Conservation (phyloP, 2,113 vertebrate species). For the Brachirus orientalis region DNA sequence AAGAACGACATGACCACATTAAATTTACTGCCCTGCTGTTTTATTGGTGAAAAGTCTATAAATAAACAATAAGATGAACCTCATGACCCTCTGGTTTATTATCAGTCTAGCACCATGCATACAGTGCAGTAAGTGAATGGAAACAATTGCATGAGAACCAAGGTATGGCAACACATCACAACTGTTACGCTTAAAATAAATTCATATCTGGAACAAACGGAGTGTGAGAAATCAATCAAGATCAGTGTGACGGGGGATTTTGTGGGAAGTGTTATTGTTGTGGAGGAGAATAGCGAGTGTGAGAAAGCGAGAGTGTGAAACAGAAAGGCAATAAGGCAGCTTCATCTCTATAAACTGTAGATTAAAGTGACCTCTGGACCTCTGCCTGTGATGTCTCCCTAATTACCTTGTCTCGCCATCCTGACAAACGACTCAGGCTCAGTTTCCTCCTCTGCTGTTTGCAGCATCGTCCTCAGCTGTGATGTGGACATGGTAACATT, state of each 20-base stretch:
- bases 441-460: constrained; percentile 17
- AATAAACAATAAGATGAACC: background rate
- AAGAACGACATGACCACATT: background rate
- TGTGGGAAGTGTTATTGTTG: constrained; percentile 54
- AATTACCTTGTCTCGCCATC: constrained; percentile 49
- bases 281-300: constrained; percentile 48
- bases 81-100: background rate
- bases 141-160: background rate
- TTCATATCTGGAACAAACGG: constrained; percentile 49
- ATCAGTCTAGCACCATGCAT: background rate
- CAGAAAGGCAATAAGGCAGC: constrained; percentile 12
- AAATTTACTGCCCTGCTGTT: background rate
- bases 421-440: constrained; percentile 29
- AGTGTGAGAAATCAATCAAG: constrained; percentile 65
- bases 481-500: background rate
- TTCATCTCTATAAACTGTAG: constrained; percentile 46
- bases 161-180: constrained; percentile 37
- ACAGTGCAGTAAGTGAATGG: background rate
- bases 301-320: constrained; percentile 1
- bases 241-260: constrained; percentile 59
- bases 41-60: background rate
- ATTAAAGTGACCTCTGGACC: constrained; percentile 59
- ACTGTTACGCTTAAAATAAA: constrained; percentile 43
- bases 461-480: constrained; percentile 1
- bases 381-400: constrained; percentile 36